phyloP scores from a whole-genome alignment of 2,113 vertebrate genomes.

The Tachycineta bicolor region DNA sequence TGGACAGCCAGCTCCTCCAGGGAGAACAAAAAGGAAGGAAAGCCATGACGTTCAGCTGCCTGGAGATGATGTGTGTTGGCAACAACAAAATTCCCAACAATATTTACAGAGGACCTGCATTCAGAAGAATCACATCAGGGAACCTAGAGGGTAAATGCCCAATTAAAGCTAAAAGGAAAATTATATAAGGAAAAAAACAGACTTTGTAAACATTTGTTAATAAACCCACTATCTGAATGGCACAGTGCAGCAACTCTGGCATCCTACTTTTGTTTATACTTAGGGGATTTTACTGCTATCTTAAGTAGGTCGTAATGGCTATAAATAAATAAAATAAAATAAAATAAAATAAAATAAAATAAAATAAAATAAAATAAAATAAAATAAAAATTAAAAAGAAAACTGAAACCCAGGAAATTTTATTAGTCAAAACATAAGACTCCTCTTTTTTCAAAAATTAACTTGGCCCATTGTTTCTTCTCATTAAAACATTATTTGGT shows the following conservation, averaged over 20 bases:
- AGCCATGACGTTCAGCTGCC: neutral
- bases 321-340: neutral
- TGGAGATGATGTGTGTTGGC: neutral
- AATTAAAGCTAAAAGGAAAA: neutral
- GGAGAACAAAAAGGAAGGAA: neutral
- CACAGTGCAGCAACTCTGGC: neutral
- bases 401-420: neutral
- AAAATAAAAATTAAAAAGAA: accelerated
- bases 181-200: neutral
- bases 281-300: neutral
- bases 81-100: neutral
- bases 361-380: neutral
- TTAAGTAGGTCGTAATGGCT: neutral
- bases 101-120: neutral
- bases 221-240: neutral
- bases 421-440: neutral
- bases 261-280: neutral
- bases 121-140: neutral
- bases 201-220: neutral
- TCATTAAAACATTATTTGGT: neutral
- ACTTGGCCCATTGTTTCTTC: neutral
- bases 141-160: neutral
- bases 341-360: accelerated
- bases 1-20: neutral
- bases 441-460: neutral